phyloP scores from a whole-genome alignment of 2,888 invertebrate genomes.

The Argynnis bischoffii region DNA sequence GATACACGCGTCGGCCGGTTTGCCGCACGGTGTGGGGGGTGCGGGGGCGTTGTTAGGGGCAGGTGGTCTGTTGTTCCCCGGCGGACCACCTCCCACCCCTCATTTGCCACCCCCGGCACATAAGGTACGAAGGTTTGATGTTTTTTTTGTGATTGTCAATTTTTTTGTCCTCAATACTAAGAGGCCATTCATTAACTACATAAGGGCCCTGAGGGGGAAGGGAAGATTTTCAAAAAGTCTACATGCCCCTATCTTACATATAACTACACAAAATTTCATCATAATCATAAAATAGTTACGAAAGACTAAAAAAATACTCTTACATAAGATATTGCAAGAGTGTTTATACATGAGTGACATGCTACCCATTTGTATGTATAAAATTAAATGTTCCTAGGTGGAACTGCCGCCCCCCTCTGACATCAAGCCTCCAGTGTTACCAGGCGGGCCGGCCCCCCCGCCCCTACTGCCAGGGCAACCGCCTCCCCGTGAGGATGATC shows the following conservation, averaged over 20 bases:
- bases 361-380: neutral
- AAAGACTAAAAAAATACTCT: too few species aligned
- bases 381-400: slow-evolving; percentile 52
- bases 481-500: slow-evolving; percentile 79
- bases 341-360: too few species aligned
- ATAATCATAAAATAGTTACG: too few species aligned
- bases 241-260: too few species aligned
- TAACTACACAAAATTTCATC: neutral
- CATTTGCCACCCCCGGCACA: slow-evolving; percentile 81
- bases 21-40: slow-evolving; percentile 67
- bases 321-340: too few species aligned
- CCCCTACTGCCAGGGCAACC: slow-evolving; percentile 64
- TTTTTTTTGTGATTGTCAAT: neutral
- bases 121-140: slow-evolving; percentile 55
- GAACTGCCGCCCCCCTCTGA: slow-evolving; percentile 77
- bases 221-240: too few species aligned
- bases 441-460: slow-evolving; percentile 72
- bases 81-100: slow-evolving; percentile 77
- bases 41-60: slow-evolving; percentile 83
- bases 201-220: too few species aligned
- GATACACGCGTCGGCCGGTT: slow-evolving; percentile 93
- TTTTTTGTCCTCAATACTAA: neutral
- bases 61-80: slow-evolving; percentile 73
- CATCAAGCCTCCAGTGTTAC: slow-evolving; percentile 67
- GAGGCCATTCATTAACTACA: too few species aligned